Conservation (phyloP, 2,113 vertebrate genomes). For the Mastomys coucha region DNA sequence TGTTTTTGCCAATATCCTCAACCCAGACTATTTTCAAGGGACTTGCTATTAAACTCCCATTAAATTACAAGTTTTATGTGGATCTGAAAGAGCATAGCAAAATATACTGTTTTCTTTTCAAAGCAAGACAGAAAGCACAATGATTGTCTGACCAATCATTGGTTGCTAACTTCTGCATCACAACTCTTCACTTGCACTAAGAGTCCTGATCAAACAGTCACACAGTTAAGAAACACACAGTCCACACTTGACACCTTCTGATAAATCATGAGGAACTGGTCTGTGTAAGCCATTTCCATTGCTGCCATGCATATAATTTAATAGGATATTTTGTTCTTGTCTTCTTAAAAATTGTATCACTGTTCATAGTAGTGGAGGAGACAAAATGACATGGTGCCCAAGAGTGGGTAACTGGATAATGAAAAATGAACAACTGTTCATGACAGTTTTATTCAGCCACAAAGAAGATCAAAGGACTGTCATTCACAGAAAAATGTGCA, state of each 20-base stretch:
- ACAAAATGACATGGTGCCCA: background rate
- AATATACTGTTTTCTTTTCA: background rate
- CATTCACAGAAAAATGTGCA: background rate
- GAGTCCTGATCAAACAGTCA: background rate
- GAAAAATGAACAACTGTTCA: background rate
- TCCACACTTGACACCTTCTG: background rate
- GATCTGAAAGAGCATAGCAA: background rate
- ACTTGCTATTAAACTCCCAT: background rate
- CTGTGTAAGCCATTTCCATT: background rate
- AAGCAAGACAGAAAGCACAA: conserved; percentile 23
- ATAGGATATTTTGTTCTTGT: background rate
- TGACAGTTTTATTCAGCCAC: background rate
- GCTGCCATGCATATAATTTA: background rate
- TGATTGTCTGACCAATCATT: conserved; percentile 6
- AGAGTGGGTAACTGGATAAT: background rate
- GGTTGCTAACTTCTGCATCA: background rate
- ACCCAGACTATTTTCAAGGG: background rate
- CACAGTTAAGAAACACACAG: background rate
- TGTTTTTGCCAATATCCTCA: background rate
- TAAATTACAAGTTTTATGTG: background rate
- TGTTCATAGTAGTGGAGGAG: background rate
- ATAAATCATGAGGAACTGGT: background rate
- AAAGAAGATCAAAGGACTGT: background rate
- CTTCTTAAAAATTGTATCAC: background rate
- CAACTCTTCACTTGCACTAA: background rate